Evolutionary conservation across 2,797 vertebrate genomes (phyloP).

Genomic region (Onychomys torridus): DNA sequence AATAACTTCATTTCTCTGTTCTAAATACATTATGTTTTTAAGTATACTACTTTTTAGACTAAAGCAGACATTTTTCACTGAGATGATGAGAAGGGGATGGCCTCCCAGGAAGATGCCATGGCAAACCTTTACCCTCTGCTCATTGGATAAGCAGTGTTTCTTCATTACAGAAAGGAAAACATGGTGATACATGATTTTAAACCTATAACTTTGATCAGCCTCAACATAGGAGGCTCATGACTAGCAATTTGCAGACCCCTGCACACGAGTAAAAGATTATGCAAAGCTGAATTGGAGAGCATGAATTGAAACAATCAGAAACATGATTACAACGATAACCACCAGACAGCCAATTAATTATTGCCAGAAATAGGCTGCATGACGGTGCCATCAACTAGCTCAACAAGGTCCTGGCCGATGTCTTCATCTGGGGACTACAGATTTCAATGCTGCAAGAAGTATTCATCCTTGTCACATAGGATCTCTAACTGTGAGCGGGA

Average conservation of each 20-base stretch:
- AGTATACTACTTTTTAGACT: not conserved
- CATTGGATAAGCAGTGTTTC: not conserved
- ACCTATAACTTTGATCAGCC: not conserved
- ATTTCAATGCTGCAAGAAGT: not conserved
- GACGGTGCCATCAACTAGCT: not conserved
- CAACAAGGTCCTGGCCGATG: not conserved
- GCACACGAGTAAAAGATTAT: not conserved
- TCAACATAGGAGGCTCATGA: not conserved
- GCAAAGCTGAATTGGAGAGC: conserved; percentile 2
- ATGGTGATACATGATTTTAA: not conserved
- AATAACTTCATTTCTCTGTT: not conserved
- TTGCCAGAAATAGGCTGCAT: not conserved
- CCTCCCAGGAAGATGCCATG: not conserved
- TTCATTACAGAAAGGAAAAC: not conserved
- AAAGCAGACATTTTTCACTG: not conserved
- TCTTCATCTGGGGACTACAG: not conserved
- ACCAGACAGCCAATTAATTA: not conserved
- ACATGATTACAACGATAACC: conserved; percentile 19
- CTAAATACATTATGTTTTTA: not conserved
- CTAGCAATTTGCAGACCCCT: not conserved
- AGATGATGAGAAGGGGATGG: not conserved
- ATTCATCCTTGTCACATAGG: not conserved
- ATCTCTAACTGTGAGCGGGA: not conserved
- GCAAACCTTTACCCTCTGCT: not conserved
- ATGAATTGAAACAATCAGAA: not conserved